These are phyloP conservation scores for Pteronotus mesoamericanus DNA, from an alignment of 2,797 vertebrate species.

Conservation along the genomic window DNA sequence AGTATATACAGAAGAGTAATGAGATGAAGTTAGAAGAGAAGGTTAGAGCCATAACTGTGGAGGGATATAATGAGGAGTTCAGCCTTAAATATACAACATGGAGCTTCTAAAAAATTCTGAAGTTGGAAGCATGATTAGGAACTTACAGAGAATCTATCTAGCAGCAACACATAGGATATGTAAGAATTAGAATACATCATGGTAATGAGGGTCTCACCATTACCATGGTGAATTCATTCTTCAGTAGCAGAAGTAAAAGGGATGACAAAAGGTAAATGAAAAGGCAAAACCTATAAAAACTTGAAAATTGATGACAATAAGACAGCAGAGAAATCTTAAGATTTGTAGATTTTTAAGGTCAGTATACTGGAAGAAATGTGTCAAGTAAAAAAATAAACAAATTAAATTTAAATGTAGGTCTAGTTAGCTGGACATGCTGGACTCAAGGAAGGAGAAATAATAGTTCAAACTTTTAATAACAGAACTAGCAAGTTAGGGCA, in stretches of 20 bases:
- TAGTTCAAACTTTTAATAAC: not conserved
- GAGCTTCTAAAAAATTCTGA: not conserved
- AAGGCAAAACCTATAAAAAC: not conserved
- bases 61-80: not conserved
- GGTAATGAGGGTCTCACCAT: not conserved
- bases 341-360: not conserved
- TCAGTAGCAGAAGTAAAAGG: not conserved
- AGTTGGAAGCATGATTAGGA: not conserved
- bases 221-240: too few species aligned
- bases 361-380: not conserved
- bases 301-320: not conserved
- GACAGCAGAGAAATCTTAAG: not conserved
- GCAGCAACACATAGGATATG: not conserved
- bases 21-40: not conserved
- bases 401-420: not conserved
- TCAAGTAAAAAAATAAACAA: slow-evolving; percentile 3
- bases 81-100: slow-evolving; percentile 4
- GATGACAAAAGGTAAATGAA: not conserved
- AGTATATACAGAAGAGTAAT: not conserved
- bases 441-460: not conserved
- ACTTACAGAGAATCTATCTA: not conserved
- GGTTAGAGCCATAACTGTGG: not conserved
- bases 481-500: not conserved
- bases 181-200: not conserved
- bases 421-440: not conserved